Base-by-base conservation (phyloP, 2,797 vertebrate species). In the Champsocephalus esox region DNA sequence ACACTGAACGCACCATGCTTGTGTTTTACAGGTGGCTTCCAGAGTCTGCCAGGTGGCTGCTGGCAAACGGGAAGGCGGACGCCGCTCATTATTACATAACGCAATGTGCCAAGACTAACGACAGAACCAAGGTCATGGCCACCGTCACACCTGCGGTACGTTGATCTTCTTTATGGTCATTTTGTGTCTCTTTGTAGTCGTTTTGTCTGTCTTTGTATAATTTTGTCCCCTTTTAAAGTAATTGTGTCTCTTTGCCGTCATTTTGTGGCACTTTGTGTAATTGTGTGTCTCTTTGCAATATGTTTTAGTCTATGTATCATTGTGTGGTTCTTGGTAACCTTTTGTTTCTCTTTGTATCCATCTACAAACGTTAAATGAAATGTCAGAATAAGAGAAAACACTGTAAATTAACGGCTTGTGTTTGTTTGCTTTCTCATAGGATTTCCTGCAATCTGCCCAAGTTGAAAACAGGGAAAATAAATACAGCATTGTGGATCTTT, bases 401-500 rank as follows among this genome's bases (percentile, higher is more conserved):
- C 44, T 55, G n/a, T 19, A 12, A 66, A 34, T 45, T 0, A 66
- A 19, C 9, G n/a, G 5, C 62, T 51, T 54, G 10, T 58, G 8
- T 69, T 55, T 66, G 7, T 55, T 52, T 73, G 13, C 55, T 75
- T 38, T 55, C 8, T 71, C 5, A 32, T 75, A 94, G 92, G 62
- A 70, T 5, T 81, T 94, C 63, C 34, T 91, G 48, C 82, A 91
- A 72, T 88, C 85, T 10, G 65, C 63, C n/a, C 34, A 78, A 11
- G 85, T 72, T 70, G 84, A 79, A 60, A 77, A 41, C 2, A 32
- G 28, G 48, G 19, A 83, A 14, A 86, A 55, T n/a, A 95, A 72
- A 63, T 96, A 95, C 75, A 96, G 93, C 0, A 87, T 95, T 69
- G 17, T 95, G 55, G 95, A 95, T 81, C 92, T 97, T 80, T 95